Base-by-base conservation (phyloP, 1,140 invertebrate genomes). In the Orius laevigatus region DNA sequence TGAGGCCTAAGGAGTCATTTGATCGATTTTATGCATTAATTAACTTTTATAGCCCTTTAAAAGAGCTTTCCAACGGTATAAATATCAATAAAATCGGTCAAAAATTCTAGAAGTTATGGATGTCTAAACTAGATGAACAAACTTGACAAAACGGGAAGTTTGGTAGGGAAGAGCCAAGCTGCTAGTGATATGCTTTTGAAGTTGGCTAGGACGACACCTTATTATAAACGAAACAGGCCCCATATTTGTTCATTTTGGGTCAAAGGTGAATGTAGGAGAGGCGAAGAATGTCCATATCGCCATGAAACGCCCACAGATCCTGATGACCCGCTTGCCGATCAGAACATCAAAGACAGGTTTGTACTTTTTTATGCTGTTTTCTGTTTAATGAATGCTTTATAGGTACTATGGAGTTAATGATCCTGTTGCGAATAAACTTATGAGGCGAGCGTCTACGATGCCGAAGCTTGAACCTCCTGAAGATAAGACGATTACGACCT, bases 181-280 rank as follows among this genome's bases (percentile, higher is more conserved):
- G 79, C 83, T 0, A 84, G 79, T 60, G 94, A 98, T 59, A 75
- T 98, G 58, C 63, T 99, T 10, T 75, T 93, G 60, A 91, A 96
- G 60, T 68, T 99, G 53, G 95, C 95, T 2, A 71, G 96, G 34
- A 98, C 92, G 11, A 87, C 91, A 34, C 96, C 96, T 0, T 99
- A 98, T 64, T 99, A 99, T 60, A 98, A 98, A 61, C 69, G 96
- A 43, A 99, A 99, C 62, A 72, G 92, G 56, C 94, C 96, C 0
- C 96, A 99, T 65, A 96, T 99, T 39, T 99, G 96, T 66, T 98
- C 93, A 0, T 99, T 99, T 65, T 99, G 94, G 91, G 94, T 99
- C 0, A 99, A 99, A 70, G 96, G 95, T 1, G 95, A 98, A 66
- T 99, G 96, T 65, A 84, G 94, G 61, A 72, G 96, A 65, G 96